phyloP scores from a whole-genome alignment of 1,140 invertebrate species.

The Diachasma alloeum region DNA sequence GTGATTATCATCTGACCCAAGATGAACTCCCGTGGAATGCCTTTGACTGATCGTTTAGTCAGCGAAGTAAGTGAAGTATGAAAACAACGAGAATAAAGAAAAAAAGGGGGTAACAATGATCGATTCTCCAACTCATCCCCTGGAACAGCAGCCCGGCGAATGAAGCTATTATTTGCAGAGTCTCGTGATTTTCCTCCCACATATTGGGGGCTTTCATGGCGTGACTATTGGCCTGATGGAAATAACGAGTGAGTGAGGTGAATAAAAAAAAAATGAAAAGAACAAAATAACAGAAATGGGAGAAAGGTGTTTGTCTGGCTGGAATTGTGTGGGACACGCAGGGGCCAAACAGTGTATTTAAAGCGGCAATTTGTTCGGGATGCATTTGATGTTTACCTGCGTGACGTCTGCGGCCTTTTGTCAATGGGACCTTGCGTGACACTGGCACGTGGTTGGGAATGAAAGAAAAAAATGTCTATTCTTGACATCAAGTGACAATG shows the following conservation, averaged over 20 bases:
- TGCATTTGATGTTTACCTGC: not conserved
- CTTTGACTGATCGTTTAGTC: not conserved
- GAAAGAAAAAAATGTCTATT: not conserved
- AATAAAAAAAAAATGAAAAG: not conserved
- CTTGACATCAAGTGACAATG: not conserved
- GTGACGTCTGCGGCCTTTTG: not conserved
- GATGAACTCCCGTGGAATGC: not conserved
- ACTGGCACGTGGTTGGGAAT: not conserved
- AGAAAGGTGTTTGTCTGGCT: not conserved
- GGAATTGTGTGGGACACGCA: not conserved
- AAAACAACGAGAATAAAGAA: not conserved
- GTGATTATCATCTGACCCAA: not conserved
- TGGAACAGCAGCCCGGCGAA: not conserved
- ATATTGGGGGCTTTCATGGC: not conserved
- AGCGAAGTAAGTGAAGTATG: not conserved
- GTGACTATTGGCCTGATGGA: not conserved
- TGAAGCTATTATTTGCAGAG: not conserved
- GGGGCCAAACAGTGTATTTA: not conserved
- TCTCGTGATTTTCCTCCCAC: not conserved
- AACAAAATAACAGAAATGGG: not conserved
- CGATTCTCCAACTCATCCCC: not conserved
- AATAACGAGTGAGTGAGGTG: not conserved
- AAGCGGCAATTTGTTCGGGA: not conserved
- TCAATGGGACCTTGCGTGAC: constrained; percentile 8
- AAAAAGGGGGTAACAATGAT: not conserved